A percentile compares a stretch with the other conserved stretches of the same genome.
These are phyloP conservation scores for Menura novaehollandiae DNA, from an alignment of 2,113 vertebrate species.

Conservation along the genomic window DNA sequence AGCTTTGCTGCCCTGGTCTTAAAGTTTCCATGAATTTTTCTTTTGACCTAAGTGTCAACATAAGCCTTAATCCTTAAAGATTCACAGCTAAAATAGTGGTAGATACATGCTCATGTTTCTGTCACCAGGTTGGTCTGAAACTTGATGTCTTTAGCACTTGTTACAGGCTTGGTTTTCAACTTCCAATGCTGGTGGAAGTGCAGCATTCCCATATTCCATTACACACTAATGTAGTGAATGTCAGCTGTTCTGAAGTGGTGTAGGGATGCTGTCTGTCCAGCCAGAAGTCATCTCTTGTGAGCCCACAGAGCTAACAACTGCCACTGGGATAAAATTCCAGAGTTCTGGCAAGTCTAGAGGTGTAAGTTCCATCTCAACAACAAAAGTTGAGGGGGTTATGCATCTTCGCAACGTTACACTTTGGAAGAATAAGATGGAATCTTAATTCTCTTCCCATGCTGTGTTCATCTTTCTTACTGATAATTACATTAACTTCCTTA, in stretches of 20 bases:
- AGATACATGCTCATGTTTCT: not conserved
- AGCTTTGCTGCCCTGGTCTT: not conserved
- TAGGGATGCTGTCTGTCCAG: not conserved
- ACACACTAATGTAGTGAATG: fast-evolving
- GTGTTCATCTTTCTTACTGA: not conserved
- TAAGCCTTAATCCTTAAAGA: not conserved
- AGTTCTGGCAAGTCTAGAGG: not conserved
- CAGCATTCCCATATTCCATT: not conserved
- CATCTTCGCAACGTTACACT: not conserved
- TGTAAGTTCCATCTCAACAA: not conserved
- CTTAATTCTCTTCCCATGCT: not conserved
- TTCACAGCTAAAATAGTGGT: not conserved
- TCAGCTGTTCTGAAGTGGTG: not conserved
- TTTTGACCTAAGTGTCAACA: not conserved
- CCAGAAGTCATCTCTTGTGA: not conserved
- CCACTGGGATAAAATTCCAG: not conserved
- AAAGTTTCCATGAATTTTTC: not conserved
- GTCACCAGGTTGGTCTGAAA: not conserved
- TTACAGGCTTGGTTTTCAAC: not conserved
- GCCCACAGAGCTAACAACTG: not conserved
- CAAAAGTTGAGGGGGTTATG: not conserved
- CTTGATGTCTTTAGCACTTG: not conserved
- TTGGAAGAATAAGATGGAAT: not conserved
- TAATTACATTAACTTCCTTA: not conserved
- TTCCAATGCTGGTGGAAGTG: not conserved